phyloP scores from a whole-genome alignment of 2,888 invertebrate genomes.

The Andrena flavipes region DNA sequence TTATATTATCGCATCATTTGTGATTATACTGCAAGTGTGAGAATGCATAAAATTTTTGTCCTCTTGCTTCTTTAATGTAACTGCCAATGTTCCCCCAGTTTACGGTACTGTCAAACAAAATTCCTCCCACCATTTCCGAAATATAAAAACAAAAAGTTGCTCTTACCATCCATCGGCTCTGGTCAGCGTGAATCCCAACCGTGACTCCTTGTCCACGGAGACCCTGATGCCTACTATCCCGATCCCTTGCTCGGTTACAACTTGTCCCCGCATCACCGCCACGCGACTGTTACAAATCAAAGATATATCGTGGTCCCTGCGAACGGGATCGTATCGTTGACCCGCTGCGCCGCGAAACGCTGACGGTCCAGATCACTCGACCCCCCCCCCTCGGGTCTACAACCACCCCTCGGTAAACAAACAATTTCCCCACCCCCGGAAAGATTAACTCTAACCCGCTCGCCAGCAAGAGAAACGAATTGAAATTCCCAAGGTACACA shows the following conservation, averaged over 20 bases:
- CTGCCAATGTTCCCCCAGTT: no score
- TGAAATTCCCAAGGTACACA: not conserved
- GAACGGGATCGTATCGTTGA: conserved; percentile 67
- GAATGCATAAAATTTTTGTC: no score
- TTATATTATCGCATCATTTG: no score
- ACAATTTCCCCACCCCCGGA: not conserved
- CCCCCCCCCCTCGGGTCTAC: no score
- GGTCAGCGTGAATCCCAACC: conserved; percentile 98
- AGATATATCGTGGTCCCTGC: conserved; percentile 76
- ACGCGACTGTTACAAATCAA: conserved; percentile 92
- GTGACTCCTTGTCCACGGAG: conserved; percentile 96
- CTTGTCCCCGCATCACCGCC: conserved; percentile 99
- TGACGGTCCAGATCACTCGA: conserved; percentile 41
- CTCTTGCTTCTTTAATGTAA: no score
- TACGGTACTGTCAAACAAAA: no score
- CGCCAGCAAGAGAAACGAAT: conserved; percentile 1
- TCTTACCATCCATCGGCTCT: conserved; percentile 97
- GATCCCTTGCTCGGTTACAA: conserved; percentile 96
- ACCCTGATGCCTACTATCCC: conserved; percentile 99
- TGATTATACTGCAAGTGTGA: no score
- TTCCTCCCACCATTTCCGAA: not conserved
- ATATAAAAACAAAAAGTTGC: conserved; percentile 5
- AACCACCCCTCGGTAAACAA: not conserved
- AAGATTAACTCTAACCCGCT: not conserved
- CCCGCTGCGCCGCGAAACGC: conserved; percentile 62